Conservation (phyloP, 2,797 vertebrate species). For the Benthosema pterotum region DNA sequence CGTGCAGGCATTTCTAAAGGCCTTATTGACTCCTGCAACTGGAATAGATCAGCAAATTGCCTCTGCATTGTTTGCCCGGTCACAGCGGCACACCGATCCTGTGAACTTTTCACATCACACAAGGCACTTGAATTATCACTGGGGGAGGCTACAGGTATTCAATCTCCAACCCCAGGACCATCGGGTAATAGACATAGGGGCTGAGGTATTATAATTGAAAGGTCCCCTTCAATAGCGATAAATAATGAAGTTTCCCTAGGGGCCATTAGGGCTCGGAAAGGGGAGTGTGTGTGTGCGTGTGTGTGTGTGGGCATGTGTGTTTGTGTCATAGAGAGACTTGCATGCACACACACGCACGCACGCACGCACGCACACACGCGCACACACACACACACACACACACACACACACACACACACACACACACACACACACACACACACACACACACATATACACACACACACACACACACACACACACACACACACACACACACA, state of each 20-base stretch:
- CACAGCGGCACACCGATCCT: constrained; percentile 7
- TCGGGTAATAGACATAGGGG: constrained; percentile 44
- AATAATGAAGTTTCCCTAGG: constrained; percentile 72
- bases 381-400: constrained; percentile 11
- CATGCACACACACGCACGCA: constrained; percentile 5
- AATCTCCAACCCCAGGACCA: constrained; percentile 46
- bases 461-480: constrained; percentile 22
- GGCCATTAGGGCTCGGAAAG: constrained; percentile 56
- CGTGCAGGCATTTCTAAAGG: neutral
- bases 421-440: constrained; percentile 36
- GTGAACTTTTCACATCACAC: constrained; percentile 40
- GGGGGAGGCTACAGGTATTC: constrained; percentile 57
- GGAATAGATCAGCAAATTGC: constrained; percentile 43
- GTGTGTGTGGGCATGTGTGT: neutral
- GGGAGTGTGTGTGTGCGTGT: neutral
- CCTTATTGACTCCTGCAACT: constrained; percentile 10
- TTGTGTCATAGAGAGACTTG: constrained; percentile 35
- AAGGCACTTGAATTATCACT: constrained; percentile 52
- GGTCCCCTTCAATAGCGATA: constrained; percentile 69
- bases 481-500: constrained; percentile 16
- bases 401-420: constrained; percentile 24
- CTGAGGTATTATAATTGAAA: constrained; percentile 71
- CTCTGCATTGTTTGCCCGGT: constrained; percentile 29
- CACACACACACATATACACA: too few relatives aligned
- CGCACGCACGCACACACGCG: constrained; percentile 33